These are phyloP conservation scores for Phocides pigmalion DNA, from an alignment of 1,140 invertebrate species.

Conservation along the genomic window DNA sequence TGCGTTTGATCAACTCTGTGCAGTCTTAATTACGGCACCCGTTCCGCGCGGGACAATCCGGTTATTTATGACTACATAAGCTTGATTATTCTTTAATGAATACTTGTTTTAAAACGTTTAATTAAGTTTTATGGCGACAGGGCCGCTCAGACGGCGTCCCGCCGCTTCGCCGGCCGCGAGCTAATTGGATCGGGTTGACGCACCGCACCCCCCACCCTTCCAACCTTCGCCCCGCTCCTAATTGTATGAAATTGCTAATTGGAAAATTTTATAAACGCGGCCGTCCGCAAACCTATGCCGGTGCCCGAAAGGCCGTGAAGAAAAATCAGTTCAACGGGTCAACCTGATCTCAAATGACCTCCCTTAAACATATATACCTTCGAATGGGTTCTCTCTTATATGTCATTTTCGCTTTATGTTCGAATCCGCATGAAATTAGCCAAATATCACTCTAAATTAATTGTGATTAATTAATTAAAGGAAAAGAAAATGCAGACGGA, in stretches of 20 bases:
- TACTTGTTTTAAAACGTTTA: constrained; percentile 85
- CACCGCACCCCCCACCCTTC: constrained; percentile 50
- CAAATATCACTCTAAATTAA: too few species aligned
- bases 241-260: constrained; percentile 84
- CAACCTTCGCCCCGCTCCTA: constrained; percentile 68
- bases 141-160: constrained; percentile 79
- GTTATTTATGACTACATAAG: constrained; percentile 85
- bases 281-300: constrained; percentile 65
- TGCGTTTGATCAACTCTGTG: constrained; percentile 84
- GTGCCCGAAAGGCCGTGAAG: constrained; percentile 52
- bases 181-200: constrained; percentile 83
- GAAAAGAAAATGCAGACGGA: too few species aligned
- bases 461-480: too few species aligned
- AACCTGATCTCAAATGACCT: constrained; percentile 21
- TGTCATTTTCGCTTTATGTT: neutral
- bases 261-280: constrained; percentile 83
- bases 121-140: constrained; percentile 85
- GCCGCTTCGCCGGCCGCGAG: constrained; percentile 80
- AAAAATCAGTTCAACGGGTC: constrained; percentile 57
- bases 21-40: constrained; percentile 83
- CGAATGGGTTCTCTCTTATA: neutral
- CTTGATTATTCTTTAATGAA: constrained; percentile 85
- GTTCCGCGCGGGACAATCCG: constrained; percentile 82
- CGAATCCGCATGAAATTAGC: too few species aligned
- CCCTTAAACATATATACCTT: neutral